These are phyloP conservation scores for Myotis planiceps DNA, from an alignment of 2,797 vertebrate species.

Conservation along the genomic window DNA sequence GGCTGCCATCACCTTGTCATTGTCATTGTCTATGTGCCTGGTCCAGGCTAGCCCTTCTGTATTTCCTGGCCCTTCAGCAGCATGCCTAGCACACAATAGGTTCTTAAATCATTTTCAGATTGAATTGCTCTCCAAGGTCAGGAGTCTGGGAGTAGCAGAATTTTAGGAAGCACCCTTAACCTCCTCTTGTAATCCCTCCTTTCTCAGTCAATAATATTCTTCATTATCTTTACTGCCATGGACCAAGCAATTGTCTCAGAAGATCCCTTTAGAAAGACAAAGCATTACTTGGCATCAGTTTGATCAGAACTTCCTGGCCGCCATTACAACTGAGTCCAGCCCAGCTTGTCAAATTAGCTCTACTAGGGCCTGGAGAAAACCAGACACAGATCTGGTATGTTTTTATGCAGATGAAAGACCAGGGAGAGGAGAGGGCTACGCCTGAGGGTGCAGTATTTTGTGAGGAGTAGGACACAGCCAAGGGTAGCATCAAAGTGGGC, in stretches of 20 bases:
- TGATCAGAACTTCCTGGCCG: neutral
- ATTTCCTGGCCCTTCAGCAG: too few species aligned
- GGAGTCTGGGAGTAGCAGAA: neutral
- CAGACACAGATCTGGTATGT: neutral
- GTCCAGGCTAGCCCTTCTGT: neutral
- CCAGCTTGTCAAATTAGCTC: neutral
- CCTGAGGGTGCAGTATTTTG: neutral
- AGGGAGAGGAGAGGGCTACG: neutral
- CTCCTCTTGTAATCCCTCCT: neutral
- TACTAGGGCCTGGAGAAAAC: neutral
- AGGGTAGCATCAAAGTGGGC: too few species aligned
- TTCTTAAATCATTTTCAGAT: neutral
- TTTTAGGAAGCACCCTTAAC: neutral
- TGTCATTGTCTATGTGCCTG: neutral
- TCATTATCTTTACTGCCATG: neutral
- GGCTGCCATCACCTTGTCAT: neutral
- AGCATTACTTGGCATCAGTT: neutral
- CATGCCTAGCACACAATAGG: neutral
- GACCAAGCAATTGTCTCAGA: neutral
- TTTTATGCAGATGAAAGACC: neutral
- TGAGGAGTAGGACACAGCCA: neutral
- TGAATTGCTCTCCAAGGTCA: neutral
- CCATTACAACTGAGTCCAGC: neutral
- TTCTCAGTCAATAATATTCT: neutral
- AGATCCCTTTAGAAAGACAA: neutral